Evolutionary conservation across 2,888 invertebrate genomes (phyloP).

Genomic region (Leptinotarsa haldemani): DNA sequence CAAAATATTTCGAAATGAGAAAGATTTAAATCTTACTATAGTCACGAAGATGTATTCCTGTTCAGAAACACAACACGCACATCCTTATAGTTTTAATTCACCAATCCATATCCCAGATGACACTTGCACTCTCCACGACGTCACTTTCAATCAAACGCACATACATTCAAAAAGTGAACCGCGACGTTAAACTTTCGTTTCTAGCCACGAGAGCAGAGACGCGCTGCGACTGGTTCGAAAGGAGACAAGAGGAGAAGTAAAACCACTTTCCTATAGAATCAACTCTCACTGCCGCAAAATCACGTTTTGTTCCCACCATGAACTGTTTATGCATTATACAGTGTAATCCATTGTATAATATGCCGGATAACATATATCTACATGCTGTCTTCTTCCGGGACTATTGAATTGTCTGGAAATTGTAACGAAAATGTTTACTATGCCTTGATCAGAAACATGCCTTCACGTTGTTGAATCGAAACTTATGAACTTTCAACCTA

Average conservation of each 20-base stretch:
- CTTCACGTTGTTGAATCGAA: too few species aligned
- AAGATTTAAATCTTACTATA: background rate
- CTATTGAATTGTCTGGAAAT: too few species aligned
- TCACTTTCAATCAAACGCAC: slow-evolving; percentile 21
- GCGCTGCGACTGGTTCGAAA: slow-evolving; percentile 22
- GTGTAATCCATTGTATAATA: slow-evolving; percentile 4
- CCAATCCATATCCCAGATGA: background rate
- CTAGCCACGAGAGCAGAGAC: slow-evolving; percentile 6
- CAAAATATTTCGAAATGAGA: background rate
- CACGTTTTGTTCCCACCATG: slow-evolving; percentile 36
- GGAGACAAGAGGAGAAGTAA: slow-evolving; percentile 38
- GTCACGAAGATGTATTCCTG: background rate
- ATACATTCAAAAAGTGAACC: background rate
- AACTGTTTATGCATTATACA: slow-evolving; percentile 14
- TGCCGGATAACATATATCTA: background rate
- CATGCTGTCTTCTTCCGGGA: background rate
- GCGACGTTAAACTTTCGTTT: slow-evolving; percentile 17
- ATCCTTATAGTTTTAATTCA: background rate
- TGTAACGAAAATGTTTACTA: too few species aligned
- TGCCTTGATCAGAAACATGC: too few species aligned
- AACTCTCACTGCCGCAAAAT: slow-evolving; percentile 44
- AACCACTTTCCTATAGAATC: slow-evolving; percentile 46
- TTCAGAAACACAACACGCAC: background rate
- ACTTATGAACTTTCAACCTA: too few species aligned
- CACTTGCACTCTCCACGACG: slow-evolving; percentile 18